Conservation (phyloP, 1,140 invertebrate genomes). For the Neodiprion fabricii region DNA sequence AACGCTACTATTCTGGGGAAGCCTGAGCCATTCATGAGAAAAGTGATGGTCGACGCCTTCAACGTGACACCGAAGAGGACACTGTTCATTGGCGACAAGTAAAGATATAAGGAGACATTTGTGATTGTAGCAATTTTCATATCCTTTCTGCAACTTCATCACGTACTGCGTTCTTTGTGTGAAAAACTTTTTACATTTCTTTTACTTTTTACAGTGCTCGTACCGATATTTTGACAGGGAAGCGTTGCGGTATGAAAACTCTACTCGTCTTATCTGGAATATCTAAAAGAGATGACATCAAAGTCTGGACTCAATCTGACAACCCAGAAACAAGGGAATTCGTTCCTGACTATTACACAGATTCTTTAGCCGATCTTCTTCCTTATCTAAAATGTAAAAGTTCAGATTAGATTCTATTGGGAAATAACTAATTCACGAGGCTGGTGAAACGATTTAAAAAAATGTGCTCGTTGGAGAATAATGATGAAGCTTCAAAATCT, state of each 20-base stretch:
- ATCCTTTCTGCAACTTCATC: not conserved
- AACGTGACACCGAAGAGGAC: slow-evolving; percentile 76
- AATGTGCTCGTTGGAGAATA: no score
- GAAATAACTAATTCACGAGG: no score
- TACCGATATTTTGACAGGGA: slow-evolving; percentile 84
- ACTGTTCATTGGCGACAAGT: slow-evolving; percentile 90
- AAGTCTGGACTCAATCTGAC: slow-evolving; percentile 61
- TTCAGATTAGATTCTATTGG: no score
- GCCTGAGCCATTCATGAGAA: slow-evolving; percentile 36
- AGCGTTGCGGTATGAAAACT: slow-evolving; percentile 79
- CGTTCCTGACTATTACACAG: slow-evolving; percentile 73
- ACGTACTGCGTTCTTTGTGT: not conserved
- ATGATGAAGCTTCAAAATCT: no score
- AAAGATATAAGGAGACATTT: slow-evolving; percentile 27
- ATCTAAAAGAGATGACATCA: slow-evolving; percentile 70
- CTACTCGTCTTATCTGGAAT: slow-evolving; percentile 81
- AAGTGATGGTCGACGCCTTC: slow-evolving; percentile 61
- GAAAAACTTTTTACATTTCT: slow-evolving; percentile 37
- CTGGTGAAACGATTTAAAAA: no score
- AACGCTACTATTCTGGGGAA: slow-evolving; percentile 87
- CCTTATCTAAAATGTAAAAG: no score
- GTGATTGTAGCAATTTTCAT: not conserved
- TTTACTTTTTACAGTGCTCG: slow-evolving; percentile 65
- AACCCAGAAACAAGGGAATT: slow-evolving; percentile 66
- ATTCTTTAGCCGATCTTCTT: no score